phyloP scores from a whole-genome alignment of 2,113 vertebrate species.

The Zapornia atra region DNA sequence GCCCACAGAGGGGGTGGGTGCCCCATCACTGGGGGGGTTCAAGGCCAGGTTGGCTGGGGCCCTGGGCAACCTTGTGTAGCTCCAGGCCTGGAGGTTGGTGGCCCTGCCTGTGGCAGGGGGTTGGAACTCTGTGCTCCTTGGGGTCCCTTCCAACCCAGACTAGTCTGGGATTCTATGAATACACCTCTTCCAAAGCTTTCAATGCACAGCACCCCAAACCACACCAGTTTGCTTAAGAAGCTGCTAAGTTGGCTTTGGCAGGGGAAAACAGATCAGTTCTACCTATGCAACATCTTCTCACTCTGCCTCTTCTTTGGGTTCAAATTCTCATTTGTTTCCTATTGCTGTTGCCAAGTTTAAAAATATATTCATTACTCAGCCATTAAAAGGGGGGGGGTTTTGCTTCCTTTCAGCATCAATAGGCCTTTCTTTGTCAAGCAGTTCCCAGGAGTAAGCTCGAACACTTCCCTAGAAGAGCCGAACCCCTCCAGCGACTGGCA shows the following conservation, averaged over 20 bases:
- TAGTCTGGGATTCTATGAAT: too few species aligned
- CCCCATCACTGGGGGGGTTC: too few species aligned
- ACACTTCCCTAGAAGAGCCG: neutral
- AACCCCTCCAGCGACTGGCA: neutral
- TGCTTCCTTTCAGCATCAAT: conserved; percentile 37
- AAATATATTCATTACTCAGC: conserved; percentile 33
- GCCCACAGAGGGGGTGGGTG: too few species aligned
- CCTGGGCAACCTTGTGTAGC: too few species aligned
- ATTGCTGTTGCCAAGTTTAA: neutral
- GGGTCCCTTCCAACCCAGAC: too few species aligned
- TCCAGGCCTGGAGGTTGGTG: too few species aligned
- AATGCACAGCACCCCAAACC: neutral
- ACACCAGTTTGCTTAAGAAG: neutral
- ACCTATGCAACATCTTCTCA: neutral
- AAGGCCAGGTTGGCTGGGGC: too few species aligned
- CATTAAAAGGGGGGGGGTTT: neutral
- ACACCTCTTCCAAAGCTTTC: neutral
- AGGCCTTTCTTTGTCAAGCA: neutral
- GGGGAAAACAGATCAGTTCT: neutral
- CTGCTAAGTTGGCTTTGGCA: neutral
- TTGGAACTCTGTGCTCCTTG: too few species aligned
- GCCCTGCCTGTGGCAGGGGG: too few species aligned
- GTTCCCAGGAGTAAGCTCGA: conserved; percentile 13
- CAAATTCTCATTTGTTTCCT: neutral
- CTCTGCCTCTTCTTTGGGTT: neutral